Conservation (phyloP, 2,113 vertebrate genomes). For the Pagrus major region DNA sequence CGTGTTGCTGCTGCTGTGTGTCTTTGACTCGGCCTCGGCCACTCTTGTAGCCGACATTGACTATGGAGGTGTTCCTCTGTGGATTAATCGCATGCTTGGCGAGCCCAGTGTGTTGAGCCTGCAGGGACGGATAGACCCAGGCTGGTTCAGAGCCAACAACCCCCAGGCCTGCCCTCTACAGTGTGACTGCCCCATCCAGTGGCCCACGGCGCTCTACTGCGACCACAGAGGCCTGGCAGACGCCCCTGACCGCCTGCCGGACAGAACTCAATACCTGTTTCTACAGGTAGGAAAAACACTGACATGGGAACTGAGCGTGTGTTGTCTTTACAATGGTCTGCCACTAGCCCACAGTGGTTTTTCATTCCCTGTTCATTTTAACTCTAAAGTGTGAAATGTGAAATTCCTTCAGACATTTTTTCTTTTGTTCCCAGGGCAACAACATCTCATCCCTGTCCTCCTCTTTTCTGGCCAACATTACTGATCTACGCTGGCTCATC, state of each 20-base stretch:
- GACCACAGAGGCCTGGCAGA: constrained; percentile 74
- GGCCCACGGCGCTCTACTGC: constrained; percentile 84
- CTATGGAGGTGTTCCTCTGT: constrained; percentile 84
- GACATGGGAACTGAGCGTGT: neutral
- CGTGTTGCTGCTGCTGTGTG: constrained; percentile 52
- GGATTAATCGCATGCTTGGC: constrained; percentile 80
- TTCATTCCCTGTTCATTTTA: constrained; percentile 13
- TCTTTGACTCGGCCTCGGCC: constrained; percentile 36
- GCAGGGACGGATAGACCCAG: constrained; percentile 72
- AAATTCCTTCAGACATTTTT: neutral
- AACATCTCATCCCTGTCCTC: constrained; percentile 73
- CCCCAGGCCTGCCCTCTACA: constrained; percentile 72
- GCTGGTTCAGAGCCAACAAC: constrained; percentile 79
- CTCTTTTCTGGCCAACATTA: constrained; percentile 70
- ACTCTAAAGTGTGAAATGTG: neutral
- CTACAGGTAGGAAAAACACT: constrained; percentile 72
- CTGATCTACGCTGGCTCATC: constrained; percentile 82
- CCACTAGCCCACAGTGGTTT: constrained; percentile 17
- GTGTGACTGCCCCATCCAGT: constrained; percentile 86
- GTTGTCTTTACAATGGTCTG: constrained; percentile 23
- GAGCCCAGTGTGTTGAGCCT: constrained; percentile 85
- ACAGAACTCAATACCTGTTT: constrained; percentile 82
- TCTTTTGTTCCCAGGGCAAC: constrained; percentile 74
- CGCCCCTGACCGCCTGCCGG: constrained; percentile 69
- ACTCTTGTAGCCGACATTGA: constrained; percentile 63